Conservation (phyloP, 2,888 invertebrate species). For the Stenodema calcarata region DNA sequence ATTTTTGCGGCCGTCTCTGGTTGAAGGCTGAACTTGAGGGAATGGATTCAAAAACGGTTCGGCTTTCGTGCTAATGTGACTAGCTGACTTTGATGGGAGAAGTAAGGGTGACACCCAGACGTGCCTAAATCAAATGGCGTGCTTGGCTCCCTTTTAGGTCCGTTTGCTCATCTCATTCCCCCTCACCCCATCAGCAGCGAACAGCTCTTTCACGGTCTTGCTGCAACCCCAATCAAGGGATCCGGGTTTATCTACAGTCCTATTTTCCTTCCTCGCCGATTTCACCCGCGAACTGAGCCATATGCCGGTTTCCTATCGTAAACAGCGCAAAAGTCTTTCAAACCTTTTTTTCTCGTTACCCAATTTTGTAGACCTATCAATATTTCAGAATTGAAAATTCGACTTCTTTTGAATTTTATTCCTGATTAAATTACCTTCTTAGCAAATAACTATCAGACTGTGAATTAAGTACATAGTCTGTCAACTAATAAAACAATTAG, state of each 20-base stretch:
- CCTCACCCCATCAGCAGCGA: no score
- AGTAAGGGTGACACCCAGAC: background rate
- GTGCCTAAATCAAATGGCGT: slow-evolving; percentile 12
- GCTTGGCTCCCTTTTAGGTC: background rate
- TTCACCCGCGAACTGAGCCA: background rate
- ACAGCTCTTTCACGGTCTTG: background rate
- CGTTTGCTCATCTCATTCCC: background rate
- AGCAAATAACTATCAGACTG: no score
- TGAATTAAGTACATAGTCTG: no score
- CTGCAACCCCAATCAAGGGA: slow-evolving; percentile 5
- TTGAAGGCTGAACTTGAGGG: no score
- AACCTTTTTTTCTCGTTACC: background rate
- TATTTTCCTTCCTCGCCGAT: background rate
- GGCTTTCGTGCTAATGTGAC: background rate
- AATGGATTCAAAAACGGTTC: background rate
- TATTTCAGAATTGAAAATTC: no score
- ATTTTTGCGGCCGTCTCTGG: no score
- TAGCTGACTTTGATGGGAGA: background rate
- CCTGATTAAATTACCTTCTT: no score
- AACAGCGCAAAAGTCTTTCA: background rate
- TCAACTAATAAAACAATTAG: no score
- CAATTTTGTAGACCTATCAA: no score
- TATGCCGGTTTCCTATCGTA: background rate
- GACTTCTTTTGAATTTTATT: no score
- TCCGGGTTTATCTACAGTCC: background rate